Conservation (phyloP, 2,888 invertebrate species). For the Caenorhabditis sp. region DNA sequence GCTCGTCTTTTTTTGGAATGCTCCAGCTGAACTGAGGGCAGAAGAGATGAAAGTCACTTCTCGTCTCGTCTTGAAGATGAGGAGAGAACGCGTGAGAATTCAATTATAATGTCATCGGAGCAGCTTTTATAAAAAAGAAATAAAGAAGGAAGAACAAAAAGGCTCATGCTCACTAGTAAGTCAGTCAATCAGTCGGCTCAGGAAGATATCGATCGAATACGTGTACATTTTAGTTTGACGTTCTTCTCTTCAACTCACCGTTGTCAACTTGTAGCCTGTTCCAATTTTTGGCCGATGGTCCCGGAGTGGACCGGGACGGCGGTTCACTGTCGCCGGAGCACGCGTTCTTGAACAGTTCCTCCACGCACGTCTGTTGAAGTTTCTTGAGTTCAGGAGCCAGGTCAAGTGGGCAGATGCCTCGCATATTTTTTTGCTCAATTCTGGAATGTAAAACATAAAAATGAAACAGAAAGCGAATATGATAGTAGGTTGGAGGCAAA, state of each 20-base stretch:
- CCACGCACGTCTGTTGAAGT: conserved; percentile 81
- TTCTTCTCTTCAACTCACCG: conserved; percentile 52
- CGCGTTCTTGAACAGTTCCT: conserved; percentile 72
- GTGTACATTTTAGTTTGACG: not conserved
- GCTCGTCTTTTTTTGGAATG: too few relatives aligned
- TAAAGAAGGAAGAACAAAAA: conserved; percentile 33
- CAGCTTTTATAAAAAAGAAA: conserved; percentile 40
- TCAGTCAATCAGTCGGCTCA: too few relatives aligned
- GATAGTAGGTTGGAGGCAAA: not conserved
- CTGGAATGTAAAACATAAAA: conserved; percentile 53
- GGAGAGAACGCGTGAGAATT: conserved; percentile 40
- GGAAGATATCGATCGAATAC: too few relatives aligned
- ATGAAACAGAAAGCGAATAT: not conserved
- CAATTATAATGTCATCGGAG: conserved; percentile 43
- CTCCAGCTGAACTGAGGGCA: conserved; percentile 15
- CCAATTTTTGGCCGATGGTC: conserved; percentile 63
- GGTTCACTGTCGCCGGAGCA: conserved; percentile 67
- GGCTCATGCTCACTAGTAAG: conserved; percentile 1
- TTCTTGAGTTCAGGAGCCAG: conserved; percentile 81
- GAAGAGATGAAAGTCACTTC: too few relatives aligned
- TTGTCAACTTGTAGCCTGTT: conserved; percentile 72
- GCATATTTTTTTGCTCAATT: conserved; percentile 80
- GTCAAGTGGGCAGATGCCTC: conserved; percentile 82
- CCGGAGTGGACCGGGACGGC: conserved; percentile 61
- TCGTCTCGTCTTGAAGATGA: not conserved